phyloP scores from a whole-genome alignment of 2,888 invertebrate genomes.

The Stenodera caucasica region DNA sequence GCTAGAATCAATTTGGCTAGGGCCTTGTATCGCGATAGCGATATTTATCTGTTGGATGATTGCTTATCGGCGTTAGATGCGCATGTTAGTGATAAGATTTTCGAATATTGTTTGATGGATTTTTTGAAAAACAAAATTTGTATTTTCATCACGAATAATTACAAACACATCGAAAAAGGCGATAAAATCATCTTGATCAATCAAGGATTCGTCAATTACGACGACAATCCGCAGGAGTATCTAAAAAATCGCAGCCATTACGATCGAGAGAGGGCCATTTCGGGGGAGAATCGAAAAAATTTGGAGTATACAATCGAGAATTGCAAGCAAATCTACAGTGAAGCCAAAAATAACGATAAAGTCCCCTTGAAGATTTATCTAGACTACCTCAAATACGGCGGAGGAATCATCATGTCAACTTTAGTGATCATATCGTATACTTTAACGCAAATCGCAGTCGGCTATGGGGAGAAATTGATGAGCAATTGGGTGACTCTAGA shows the following conservation, averaged over 20 bases:
- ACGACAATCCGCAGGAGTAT: too few species aligned
- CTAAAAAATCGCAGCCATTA: too few species aligned
- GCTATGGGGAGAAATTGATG: constrained; percentile 18
- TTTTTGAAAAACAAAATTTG: constrained; percentile 63
- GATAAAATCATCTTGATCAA: constrained; percentile 66
- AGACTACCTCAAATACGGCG: constrained; percentile 16
- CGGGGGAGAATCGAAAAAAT: too few species aligned
- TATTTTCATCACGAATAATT: constrained; percentile 79
- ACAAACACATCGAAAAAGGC: constrained; percentile 71
- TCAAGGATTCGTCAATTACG: constrained; percentile 52
- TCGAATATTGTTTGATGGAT: constrained; percentile 67
- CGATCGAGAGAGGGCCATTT: too few species aligned
- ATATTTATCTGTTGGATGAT: constrained; percentile 76
- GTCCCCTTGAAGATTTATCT: constrained; percentile 11
- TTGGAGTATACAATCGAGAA: too few species aligned
- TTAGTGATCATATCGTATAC: constrained; percentile 8
- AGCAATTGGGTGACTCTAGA: constrained; percentile 19
- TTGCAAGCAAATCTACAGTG: constrained; percentile 10
- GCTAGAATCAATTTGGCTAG: constrained; percentile 76
- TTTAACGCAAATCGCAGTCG: neutral
- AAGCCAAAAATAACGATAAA: constrained; percentile 16
- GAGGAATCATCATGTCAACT: constrained; percentile 10
- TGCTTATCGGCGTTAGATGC: constrained; percentile 78
- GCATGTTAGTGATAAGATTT: constrained; percentile 71
- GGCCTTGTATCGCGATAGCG: constrained; percentile 73